Evolutionary conservation across 1,140 invertebrate species (phyloP), one percentile per base, ranked within the genome.

Genomic region (Drosophila pachea): DNA sequence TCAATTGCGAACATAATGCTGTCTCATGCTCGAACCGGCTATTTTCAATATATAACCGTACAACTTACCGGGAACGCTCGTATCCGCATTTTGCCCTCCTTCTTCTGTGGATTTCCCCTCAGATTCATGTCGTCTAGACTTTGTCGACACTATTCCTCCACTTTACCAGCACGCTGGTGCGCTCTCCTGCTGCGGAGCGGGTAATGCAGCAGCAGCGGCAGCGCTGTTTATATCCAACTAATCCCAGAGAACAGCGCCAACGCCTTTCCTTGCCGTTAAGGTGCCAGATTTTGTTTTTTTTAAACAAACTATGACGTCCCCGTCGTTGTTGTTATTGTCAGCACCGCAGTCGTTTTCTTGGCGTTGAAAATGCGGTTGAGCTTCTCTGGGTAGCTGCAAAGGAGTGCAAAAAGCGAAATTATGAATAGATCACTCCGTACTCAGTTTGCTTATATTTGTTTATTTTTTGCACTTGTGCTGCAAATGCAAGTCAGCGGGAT

Each of bases 41-140:
- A 29, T 61, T 55, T 22, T 33, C 7, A 6, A 55, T 31, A 11
- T 22, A n/a, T 40, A 9, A 8, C 38, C 0, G 33, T 47, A 60
- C 70, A 59, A 92, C 95, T 97, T 92, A 98, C 97, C 87, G 97
- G 97, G 92, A 99, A 99, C 76, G 97, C 97, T 90, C 97, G 93
- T 90, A 99, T 98, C 84, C 97, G 93, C 97, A 98, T 98, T 91
- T 98, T 98, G 90, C 95, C 95, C 90, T 97, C 95, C 91, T 97
- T 97, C 90, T 97, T 95, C 77, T 94, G 93, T 73, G 86, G 76
- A 71, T 84, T 87, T 56, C 81, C 75, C 56, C 86, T 72, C 50
- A 84, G 63, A 88, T 88, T 89, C 89, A 89, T 89, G 36, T 65
- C 87, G 49, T 74, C 74, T 43, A 86, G 40, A 59, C 75, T 87